These are phyloP conservation scores for Eptesicus fuscus DNA, from an alignment of 2,113 vertebrate genomes.

Conservation along the genomic window DNA sequence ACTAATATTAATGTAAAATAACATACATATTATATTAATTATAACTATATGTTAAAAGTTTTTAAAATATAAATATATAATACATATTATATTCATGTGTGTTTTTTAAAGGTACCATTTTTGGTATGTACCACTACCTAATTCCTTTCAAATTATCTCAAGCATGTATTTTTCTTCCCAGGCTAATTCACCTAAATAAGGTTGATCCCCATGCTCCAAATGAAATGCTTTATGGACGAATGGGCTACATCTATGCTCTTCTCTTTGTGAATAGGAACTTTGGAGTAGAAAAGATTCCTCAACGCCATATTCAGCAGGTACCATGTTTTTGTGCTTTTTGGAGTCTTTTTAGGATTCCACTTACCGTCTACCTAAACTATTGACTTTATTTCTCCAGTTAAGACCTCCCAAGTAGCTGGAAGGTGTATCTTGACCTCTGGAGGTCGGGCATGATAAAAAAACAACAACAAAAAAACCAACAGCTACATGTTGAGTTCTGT, in stretches of 20 bases:
- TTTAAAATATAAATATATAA: not conserved
- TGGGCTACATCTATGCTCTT: slow-evolving; percentile 92
- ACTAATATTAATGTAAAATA: not conserved
- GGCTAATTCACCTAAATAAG: slow-evolving; percentile 89
- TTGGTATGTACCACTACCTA: not conserved
- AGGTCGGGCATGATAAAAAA: not conserved
- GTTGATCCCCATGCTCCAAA: slow-evolving; percentile 85
- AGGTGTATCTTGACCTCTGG: not conserved
- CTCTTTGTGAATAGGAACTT: slow-evolving; percentile 94
- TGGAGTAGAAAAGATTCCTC: slow-evolving; percentile 90
- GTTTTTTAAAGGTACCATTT: not conserved
- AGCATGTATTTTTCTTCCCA: slow-evolving; percentile 70
- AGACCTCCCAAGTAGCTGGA: not conserved
- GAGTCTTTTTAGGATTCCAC: not conserved
- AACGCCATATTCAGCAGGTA: slow-evolving; percentile 93
- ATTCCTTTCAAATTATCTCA: not conserved
- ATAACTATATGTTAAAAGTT: not conserved
- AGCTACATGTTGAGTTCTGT: not conserved
- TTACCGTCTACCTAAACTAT: not conserved
- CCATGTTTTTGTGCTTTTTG: not conserved
- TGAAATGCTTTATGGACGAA: slow-evolving; percentile 93
- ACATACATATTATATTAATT: not conserved
- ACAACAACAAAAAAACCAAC: not conserved
- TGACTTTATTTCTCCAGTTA: not conserved
- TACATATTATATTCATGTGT: not conserved